Conservation (phyloP, 2,797 vertebrate genomes). For the Heteromormyrus szaboi region DNA sequence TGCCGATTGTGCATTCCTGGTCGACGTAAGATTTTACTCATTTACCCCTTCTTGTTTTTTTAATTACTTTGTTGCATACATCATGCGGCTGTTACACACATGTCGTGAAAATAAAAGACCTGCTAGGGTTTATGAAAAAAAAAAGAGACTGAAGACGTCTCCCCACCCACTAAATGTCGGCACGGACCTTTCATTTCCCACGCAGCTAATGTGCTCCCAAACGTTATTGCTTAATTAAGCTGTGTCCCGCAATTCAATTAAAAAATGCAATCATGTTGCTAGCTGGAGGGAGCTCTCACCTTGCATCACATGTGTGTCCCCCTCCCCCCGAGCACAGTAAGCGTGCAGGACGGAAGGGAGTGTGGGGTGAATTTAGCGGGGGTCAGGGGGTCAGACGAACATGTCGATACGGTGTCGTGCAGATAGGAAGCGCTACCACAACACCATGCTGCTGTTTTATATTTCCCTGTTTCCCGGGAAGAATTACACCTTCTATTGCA, state of each 20-base stretch:
- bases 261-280: slow-evolving; percentile 42
- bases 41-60: background rate
- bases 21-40: background rate
- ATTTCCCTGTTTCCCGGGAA: background rate
- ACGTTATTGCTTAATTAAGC: slow-evolving; percentile 56
- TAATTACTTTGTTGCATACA: background rate
- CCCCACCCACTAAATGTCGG: slow-evolving; percentile 29
- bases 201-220: slow-evolving; percentile 35
- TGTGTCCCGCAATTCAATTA: slow-evolving; percentile 49
- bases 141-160: slow-evolving; percentile 33
- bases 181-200: slow-evolving; percentile 35
- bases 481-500: background rate
- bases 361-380: background rate
- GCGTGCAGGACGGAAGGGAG: background rate
- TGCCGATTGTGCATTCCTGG: background rate
- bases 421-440: too few relatives aligned
- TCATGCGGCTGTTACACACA: background rate
- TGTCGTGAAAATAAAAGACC: background rate
- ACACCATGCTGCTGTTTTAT: background rate
- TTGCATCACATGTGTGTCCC: slow-evolving; percentile 21
- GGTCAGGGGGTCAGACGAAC: background rate
- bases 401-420: background rate
- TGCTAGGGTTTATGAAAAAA: background rate
- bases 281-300: slow-evolving; percentile 35
- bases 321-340: background rate